Base-by-base conservation (phyloP, 2,113 vertebrate species). In the Semicossyphus pulcher region DNA sequence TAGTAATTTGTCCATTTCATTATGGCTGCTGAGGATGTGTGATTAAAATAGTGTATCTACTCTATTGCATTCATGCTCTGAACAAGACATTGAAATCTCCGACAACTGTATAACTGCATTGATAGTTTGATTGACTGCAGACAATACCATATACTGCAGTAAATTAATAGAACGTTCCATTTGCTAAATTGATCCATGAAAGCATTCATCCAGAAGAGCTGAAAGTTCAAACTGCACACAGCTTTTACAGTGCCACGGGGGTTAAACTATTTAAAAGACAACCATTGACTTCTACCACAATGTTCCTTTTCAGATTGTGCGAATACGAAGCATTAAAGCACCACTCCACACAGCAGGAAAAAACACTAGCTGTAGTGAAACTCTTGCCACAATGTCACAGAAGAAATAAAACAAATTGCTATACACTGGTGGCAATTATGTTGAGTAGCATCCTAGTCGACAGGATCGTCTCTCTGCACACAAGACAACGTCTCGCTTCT, bases 1-100 rank as follows among this genome's bases (percentile, higher is more conserved):
- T 83, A 78, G 86, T 83, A 79, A 90, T 89, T 86, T 86, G 73
- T 79, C 88, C 86, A 84, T 91, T 90, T 88, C 78, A 91, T 86
- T 83, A 80, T 83, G 85, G 73, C 76, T 73, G 72, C 84, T 80
- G 76, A 85, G 83, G 76, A 80, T 78, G 80, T 85, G 82, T 75
- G 75, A 90, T 90, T 92, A 89, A 89, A 92, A 88, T 79, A 75
- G 79, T 82, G 90, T 84, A 86, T 81, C 78, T 80, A 81, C 79
- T 89, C 67, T 75, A 86, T 76, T 84, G 73, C 48, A 75, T 87
- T 88, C 53, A 53, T 45, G 61, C 78, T 36, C 63, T 44, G 72
- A 81, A 56, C 58, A 66, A 73, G 81, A 67, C 62, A 62, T 29
- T 53, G 36, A 76, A 78, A 83, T 73, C 68, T 83, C 52, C 53